Conservation (phyloP, 2,113 vertebrate genomes). For the Camelus bactrianus region DNA sequence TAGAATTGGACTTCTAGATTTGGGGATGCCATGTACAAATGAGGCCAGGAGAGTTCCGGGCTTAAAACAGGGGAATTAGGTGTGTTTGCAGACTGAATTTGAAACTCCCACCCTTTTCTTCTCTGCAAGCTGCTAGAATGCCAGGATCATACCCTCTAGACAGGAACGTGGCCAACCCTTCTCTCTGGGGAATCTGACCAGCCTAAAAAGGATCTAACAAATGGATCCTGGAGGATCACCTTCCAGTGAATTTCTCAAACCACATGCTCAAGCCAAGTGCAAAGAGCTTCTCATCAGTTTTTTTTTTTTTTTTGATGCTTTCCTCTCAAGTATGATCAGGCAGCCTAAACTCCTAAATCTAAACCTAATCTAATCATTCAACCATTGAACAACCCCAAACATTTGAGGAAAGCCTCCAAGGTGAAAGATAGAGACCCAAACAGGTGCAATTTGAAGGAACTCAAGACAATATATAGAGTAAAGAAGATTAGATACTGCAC, state of each 20-base stretch:
- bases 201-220: not conserved
- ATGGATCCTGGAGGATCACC: not conserved
- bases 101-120: not conserved
- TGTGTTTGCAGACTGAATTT: not conserved
- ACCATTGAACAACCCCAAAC: not conserved
- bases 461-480: not conserved
- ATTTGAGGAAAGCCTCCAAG: not conserved
- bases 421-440: not conserved
- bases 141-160: not conserved
- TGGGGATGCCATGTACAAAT: not conserved
- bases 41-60: not conserved
- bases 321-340: not conserved
- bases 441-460: conserved; percentile 6
- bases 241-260: not conserved
- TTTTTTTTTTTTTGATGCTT: not conserved
- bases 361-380: not conserved
- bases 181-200: not conserved
- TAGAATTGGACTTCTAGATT: conserved; percentile 30
- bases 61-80: not conserved
- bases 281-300: not conserved
- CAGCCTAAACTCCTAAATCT: not conserved
- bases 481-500: not conserved
- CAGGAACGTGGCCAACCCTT: not conserved
- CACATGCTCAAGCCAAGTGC: not conserved
- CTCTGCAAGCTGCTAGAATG: not conserved